A percentile compares a stretch with the other conserved stretches of the same genome.
Evolutionary conservation across 2,888 invertebrate genomes (phyloP).

Genomic region (Xanthia icteritia): DNA sequence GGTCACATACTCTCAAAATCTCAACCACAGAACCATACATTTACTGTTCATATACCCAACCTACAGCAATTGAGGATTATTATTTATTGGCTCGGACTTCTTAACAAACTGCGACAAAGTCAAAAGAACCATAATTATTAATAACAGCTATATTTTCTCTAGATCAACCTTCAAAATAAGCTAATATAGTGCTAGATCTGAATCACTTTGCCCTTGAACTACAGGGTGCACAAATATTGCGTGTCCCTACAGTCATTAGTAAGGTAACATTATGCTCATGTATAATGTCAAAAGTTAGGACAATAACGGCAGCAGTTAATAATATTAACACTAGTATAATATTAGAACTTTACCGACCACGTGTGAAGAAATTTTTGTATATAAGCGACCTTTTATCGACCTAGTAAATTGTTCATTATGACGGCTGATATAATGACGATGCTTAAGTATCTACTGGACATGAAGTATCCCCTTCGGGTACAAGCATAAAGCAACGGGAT

Average conservation of each 20-base stretch:
- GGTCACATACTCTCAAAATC: background rate
- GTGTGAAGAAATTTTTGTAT: slow-evolving; percentile 2
- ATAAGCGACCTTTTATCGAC: background rate
- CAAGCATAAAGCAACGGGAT: background rate
- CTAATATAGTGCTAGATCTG: slow-evolving; percentile 49
- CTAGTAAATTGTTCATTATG: background rate
- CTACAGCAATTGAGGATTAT: no score
- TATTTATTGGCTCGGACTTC: slow-evolving; percentile 17
- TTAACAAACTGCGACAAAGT: slow-evolving; percentile 19
- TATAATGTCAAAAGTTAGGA: slow-evolving; percentile 59
- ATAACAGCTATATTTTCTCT: slow-evolving; percentile 31
- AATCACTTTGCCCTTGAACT: slow-evolving; percentile 65
- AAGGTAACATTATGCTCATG: slow-evolving; percentile 49
- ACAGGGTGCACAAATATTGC: slow-evolving; percentile 58
- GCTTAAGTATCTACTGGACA: background rate
- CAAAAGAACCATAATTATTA: slow-evolving; percentile 33
- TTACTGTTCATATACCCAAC: background rate
- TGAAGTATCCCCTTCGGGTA: background rate
- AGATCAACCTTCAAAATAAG: slow-evolving; percentile 59
- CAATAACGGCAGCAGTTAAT: slow-evolving; percentile 35
- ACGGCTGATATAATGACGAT: background rate
- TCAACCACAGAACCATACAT: background rate
- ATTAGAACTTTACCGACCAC: background rate
- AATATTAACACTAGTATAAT: slow-evolving; percentile 24
- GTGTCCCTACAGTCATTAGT: slow-evolving; percentile 66